These are phyloP conservation scores for Peromyscus californicus DNA, from an alignment of 2,113 vertebrate species.

Conservation along the genomic window DNA sequence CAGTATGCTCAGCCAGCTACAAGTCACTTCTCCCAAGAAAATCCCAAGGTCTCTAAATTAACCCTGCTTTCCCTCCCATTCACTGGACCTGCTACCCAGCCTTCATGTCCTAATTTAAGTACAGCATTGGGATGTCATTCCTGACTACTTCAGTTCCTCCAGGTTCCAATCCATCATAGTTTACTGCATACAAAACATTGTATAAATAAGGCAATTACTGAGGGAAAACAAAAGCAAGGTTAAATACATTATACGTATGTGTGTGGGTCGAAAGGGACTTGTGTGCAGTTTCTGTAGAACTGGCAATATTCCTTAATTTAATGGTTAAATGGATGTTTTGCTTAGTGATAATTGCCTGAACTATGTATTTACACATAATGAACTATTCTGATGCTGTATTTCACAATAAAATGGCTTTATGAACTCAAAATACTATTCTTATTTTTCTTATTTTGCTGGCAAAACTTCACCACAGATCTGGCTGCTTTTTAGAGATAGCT, in stretches of 20 bases:
- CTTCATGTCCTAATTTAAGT: neutral
- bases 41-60: neutral
- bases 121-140: neutral
- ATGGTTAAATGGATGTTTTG: neutral
- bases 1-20: neutral
- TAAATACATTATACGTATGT: neutral
- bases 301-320: conserved; percentile 5
- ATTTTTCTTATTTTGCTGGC: conserved; percentile 33
- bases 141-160: neutral
- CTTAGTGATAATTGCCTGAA: conserved; percentile 34
- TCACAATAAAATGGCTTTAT: conserved; percentile 20
- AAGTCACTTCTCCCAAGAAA: conserved; percentile 34
- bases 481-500: neutral
- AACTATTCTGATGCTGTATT: neutral
- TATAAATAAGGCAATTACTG: neutral
- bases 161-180: neutral
- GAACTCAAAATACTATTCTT: neutral
- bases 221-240: neutral
- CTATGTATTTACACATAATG: neutral
- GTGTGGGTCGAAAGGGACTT: neutral
- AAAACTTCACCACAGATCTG: neutral
- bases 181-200: neutral
- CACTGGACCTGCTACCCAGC: neutral
- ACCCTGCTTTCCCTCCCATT: neutral
- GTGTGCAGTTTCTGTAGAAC: neutral